Conservation (phyloP, 2,113 vertebrate species). For the Corydoras maculifer region DNA sequence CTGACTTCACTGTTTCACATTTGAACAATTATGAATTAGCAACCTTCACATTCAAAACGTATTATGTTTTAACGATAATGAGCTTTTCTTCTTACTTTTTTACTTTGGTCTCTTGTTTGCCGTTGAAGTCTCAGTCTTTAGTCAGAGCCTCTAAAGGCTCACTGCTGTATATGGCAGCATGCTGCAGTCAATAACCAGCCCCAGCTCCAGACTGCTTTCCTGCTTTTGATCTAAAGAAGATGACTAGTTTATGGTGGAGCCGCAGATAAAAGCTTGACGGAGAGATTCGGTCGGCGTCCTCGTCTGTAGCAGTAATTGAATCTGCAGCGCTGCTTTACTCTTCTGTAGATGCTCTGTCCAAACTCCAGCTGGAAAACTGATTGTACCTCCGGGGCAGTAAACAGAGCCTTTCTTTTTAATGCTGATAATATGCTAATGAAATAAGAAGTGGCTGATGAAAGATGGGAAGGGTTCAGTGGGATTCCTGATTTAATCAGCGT, state of each 20-base stretch:
- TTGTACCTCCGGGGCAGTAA: slow-evolving; percentile 11
- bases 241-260: slow-evolving; percentile 14
- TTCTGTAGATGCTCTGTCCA: no score
- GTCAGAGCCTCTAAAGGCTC: no score
- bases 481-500: no score
- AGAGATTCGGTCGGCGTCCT: slow-evolving; percentile 20
- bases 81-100: no score
- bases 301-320: slow-evolving; percentile 30
- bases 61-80: no score
- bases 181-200: slow-evolving; percentile 5
- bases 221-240: slow-evolving; percentile 21
- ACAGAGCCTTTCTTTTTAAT: slow-evolving; percentile 26
- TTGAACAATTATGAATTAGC: no score
- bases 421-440: slow-evolving; percentile 35
- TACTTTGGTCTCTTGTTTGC: no score
- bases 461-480: no score
- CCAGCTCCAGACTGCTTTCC: background rate
- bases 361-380: background rate
- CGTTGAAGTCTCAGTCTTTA: no score
- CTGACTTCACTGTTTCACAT: no score
- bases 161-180: background rate
- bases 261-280: slow-evolving; percentile 23
- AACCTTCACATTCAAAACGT: no score
- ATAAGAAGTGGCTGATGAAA: slow-evolving; percentile 23
- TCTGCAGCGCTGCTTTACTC: background rate